A percentile compares a stretch with the other conserved stretches of the same genome.
phyloP scores from a whole-genome alignment of 2,888 invertebrate genomes.

The Buathra laborator region DNA sequence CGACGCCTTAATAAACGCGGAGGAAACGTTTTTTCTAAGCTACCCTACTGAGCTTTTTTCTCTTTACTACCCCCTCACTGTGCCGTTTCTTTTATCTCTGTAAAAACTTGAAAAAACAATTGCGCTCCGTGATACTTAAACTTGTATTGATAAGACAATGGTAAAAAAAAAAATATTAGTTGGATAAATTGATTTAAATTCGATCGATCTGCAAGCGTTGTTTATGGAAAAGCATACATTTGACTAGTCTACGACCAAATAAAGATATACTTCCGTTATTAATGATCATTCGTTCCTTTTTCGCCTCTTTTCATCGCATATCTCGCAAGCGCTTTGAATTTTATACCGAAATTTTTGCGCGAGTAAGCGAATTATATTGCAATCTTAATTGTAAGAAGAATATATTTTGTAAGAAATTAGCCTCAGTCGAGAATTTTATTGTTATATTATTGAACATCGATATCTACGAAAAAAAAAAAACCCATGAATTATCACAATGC shows the following conservation, averaged over 20 bases:
- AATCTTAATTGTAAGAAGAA: too few species aligned
- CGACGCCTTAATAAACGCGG: constrained; percentile 65
- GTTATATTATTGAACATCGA: constrained; percentile 29
- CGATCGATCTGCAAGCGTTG: too few species aligned
- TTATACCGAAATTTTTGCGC: too few species aligned
- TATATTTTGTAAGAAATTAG: neutral
- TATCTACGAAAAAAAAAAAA: constrained; percentile 18
- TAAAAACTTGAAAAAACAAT: neutral
- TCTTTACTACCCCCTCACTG: neutral
- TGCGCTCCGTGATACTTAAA: neutral
- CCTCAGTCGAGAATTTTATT: neutral
- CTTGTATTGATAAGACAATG: neutral
- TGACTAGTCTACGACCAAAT: too few species aligned
- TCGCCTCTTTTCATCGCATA: too few species aligned
- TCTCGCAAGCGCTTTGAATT: too few species aligned
- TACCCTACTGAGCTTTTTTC: constrained; percentile 19
- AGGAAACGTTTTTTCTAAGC: constrained; percentile 47
- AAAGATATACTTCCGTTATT: too few species aligned
- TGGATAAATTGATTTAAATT: too few species aligned
- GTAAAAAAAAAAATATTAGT: too few species aligned
- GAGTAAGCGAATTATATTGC: too few species aligned
- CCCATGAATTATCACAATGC: constrained; percentile 51
- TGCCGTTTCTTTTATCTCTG: neutral
- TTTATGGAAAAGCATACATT: too few species aligned
- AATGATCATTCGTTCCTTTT: too few species aligned